Evolutionary conservation across 2,113 vertebrate species (phyloP), one percentile per base, ranked within the genome.

Genomic region (Calonectris borealis): DNA sequence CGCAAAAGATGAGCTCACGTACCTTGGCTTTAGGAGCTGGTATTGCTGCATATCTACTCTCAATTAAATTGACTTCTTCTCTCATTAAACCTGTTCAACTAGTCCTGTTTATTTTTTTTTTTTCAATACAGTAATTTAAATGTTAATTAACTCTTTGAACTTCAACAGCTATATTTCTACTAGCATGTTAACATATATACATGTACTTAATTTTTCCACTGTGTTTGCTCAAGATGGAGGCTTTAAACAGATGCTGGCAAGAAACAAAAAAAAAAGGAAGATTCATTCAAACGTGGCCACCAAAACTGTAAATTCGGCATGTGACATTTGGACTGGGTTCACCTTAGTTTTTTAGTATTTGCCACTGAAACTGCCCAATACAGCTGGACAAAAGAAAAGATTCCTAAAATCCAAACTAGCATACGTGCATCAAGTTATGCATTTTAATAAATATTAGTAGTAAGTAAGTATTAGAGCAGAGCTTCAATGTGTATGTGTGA

Each of bases 41-140:
- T 70, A 51, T 83, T 78, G 27, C 64, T 88, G 42, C 32, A 36
- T 71, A 51, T 75, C 72, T 88, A 17, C 57, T 79, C 46, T 73
- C 27, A 75, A 6, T 62, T 83, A 94, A 83, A 44, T 16, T 60
- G 21, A 16, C 68, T 60, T 42, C 49, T 94, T 79, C 69, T 86
- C 51, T 78, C 25, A 83, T 83, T 64, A 93, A 96, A 96, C 94
- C 90, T 81, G 95, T 46, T 86, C 79, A 78, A 64, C 95, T 78
- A 60, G 88, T 95, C 57, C 21, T 77, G 70, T 82, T 96, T 73
- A 25, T 65, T 57, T 38, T 6, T 55, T 38, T 31, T 69, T 82
- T 58, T 40, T 6, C 58, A 81, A 76, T 2, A 32, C 12, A 22
- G 36, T 80, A 34, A 85, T 90, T 91, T 80, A 80, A 86, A 83